Percentiles rank a stretch among this genome's conserved stretches.
phyloP scores from a whole-genome alignment of 2,113 vertebrate species.

The Anseranas semipalmata region DNA sequence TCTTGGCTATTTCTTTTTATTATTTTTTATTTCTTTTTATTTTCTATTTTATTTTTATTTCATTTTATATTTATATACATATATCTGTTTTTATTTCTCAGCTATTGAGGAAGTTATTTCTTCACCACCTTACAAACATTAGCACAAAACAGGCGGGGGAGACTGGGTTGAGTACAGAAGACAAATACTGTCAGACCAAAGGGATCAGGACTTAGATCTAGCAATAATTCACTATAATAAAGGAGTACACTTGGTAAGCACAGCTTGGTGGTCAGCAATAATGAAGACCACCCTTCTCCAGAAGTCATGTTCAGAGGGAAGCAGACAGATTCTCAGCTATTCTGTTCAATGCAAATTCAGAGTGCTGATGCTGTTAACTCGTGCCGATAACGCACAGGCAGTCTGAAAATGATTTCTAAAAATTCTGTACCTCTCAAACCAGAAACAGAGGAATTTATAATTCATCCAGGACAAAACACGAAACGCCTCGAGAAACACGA shows the following conservation, averaged over 20 bases:
- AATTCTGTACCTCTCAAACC: not conserved
- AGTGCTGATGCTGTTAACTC: not conserved
- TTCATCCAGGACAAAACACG: not conserved
- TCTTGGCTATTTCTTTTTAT: slow-evolving; percentile 8
- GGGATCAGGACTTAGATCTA: not conserved
- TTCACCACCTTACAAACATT: not conserved
- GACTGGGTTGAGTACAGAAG: not conserved
- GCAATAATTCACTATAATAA: not conserved
- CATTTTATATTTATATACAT: not conserved
- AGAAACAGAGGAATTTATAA: not conserved
- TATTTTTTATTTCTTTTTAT: slow-evolving; percentile 14
- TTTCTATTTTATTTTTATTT: slow-evolving; percentile 10
- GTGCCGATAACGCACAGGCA: not conserved
- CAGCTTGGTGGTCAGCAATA: not conserved
- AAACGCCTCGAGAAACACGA: not conserved
- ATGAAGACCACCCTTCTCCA: not conserved
- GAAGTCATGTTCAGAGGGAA: not conserved
- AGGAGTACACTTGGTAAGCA: not conserved
- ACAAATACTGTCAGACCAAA: not conserved
- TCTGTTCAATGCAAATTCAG: not conserved
- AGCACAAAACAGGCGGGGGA: not conserved
- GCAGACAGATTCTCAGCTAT: not conserved
- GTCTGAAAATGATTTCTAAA: not conserved
- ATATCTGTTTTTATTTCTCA: not conserved
- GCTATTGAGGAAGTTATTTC: not conserved